Base-by-base conservation (phyloP, 2,113 vertebrate species). In the Gasterosteus nipponicus region DNA sequence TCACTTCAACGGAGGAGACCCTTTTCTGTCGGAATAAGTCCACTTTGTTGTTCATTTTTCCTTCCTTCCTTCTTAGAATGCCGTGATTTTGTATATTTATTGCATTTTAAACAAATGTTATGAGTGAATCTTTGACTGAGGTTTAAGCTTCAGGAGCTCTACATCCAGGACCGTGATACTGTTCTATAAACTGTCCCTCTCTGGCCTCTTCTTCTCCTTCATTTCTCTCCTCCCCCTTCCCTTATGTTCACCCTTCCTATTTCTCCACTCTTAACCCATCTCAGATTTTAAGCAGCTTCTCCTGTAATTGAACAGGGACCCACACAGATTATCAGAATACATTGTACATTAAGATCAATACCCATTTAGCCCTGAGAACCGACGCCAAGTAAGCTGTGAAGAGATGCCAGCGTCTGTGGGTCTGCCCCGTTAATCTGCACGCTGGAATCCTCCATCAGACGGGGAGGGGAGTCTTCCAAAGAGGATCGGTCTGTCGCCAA, bases 341-440 rank as follows among this genome's bases (percentile, higher is more conserved):
- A 88, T 91, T 88, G 22, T 26, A 26, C 22, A 90, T 86, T 80
- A 59, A 67, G 87, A 93, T 93, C 87, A 90, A 90, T 93, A 88
- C 75, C 78, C 79, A 89, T 89, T 91, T 86, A 80, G 76, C 53
- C 39, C 57, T 0, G 15, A 81, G 71, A 85, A 67, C 73, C 18
- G 33, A 77, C 58, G 82, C 86, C 86, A 72, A 81, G 75, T 53
- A 67, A 78, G 72, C 86, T 62, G 84, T 73, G 76, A 86, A 69
- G 77, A 26, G 67, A 62, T 84, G 87, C 90, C 88, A 89, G 88
- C 72, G 29, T 82, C 80, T 75, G 69, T 19, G 42, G 81, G 72
- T 74, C 70, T 62, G 77, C 66, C 57, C 79, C 63, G 77, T 84
- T 84, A 82, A 86, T 87, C 82, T 73, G 76, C 65, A 7, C 49